Evolutionary conservation across 92 coral and sea anemone genomes (phyloP).

Genomic region (Montipora capitata): DNA sequence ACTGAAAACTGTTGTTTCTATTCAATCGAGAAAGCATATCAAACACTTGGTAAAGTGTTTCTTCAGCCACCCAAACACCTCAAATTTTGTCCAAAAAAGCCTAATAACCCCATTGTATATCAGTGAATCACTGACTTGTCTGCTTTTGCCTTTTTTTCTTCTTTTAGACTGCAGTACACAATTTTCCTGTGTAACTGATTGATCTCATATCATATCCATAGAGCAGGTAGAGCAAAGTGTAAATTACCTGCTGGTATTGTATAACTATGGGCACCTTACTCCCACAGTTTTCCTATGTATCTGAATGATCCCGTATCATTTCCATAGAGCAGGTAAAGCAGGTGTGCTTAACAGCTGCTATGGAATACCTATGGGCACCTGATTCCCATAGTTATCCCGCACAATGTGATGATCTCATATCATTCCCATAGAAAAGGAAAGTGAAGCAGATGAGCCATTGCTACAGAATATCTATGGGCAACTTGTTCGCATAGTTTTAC

Average conservation of each 20-base stretch:
- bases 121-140: slow-evolving; percentile 20
- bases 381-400: slow-evolving; percentile 21
- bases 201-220: slow-evolving; percentile 23
- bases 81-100: slow-evolving; percentile 25
- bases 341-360: slow-evolving; percentile 15
- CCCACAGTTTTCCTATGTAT: slow-evolving; percentile 25
- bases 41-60: slow-evolving; percentile 27
- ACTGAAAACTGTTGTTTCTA: slow-evolving; percentile 8
- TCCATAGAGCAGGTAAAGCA: slow-evolving; percentile 36
- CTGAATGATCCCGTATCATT: slow-evolving; percentile 22
- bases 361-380: slow-evolving; percentile 25
- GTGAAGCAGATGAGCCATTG: slow-evolving; percentile 4
- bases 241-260: slow-evolving; percentile 19
- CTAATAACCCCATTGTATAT: slow-evolving; percentile 27
- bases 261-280: slow-evolving; percentile 25
- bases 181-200: not conserved
- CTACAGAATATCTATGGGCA: slow-evolving; percentile 24
- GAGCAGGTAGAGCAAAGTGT: slow-evolving; percentile 33
- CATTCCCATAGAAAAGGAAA: slow-evolving; percentile 14
- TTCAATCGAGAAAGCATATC: slow-evolving; percentile 18
- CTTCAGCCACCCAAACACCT: slow-evolving; percentile 32
- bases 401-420: slow-evolving; percentile 20
- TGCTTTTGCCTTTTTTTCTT: slow-evolving; percentile 19
- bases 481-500: slow-evolving; percentile 21
- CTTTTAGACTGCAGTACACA: not conserved